A percentile compares a stretch with the other conserved stretches of the same genome.
Conservation (phyloP, 2,888 invertebrate genomes). For the Pharmacophagus antenor region DNA sequence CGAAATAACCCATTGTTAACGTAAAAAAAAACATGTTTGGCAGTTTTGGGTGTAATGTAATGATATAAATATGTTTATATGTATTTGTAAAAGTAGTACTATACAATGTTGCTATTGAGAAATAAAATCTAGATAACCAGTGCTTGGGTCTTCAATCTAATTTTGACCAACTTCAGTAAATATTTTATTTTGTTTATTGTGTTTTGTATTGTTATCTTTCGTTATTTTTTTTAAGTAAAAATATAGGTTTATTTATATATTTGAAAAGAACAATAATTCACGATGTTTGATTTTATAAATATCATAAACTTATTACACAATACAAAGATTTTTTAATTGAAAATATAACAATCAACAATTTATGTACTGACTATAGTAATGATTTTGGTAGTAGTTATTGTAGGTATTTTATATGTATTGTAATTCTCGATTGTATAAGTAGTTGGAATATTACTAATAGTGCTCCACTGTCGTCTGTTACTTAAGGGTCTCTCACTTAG, state of each 20-base stretch:
- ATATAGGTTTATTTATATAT: background rate
- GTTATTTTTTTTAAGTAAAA: background rate
- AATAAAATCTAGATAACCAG: background rate
- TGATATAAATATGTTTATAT: background rate
- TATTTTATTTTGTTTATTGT: background rate
- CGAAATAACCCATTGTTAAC: conserved; percentile 1
- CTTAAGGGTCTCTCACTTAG: conserved; percentile 1
- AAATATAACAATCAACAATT: background rate
- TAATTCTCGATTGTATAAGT: conserved; percentile 4
- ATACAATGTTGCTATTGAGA: background rate
- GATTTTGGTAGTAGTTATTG: conserved; percentile 9
- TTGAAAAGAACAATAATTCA: background rate
- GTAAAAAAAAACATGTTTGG: background rate
- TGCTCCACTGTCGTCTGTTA: conserved; percentile 1
- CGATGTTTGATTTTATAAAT: background rate
- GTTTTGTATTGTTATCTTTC: background rate
- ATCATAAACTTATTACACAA: background rate
- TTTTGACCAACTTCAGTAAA: background rate
- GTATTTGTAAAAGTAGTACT: background rate
- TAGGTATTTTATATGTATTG: conserved; percentile 18
- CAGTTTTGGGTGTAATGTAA: background rate
- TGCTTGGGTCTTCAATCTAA: background rate
- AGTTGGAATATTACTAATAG: background rate
- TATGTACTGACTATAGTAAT: background rate
- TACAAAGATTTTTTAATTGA: background rate